Evolutionary conservation across 2,888 invertebrate genomes (phyloP).

Genomic region (Cerastis leucographa): DNA sequence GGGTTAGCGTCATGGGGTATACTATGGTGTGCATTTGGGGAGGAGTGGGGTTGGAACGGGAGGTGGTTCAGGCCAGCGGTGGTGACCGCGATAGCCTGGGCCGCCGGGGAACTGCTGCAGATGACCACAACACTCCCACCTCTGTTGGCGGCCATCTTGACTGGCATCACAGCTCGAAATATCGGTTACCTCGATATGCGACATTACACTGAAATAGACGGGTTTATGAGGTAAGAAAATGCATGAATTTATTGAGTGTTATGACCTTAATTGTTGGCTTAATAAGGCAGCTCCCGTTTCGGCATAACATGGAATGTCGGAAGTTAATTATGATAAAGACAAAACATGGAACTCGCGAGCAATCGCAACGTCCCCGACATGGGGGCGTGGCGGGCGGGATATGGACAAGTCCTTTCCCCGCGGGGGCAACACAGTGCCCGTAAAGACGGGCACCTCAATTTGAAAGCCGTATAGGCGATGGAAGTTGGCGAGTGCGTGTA

Average conservation of each 20-base stretch:
- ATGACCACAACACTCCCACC: constrained; percentile 81
- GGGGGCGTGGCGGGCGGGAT: no score
- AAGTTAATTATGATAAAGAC: neutral
- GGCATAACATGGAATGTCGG: neutral
- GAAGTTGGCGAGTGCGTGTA: no score
- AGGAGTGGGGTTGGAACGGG: constrained; percentile 82
- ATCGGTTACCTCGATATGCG: constrained; percentile 84
- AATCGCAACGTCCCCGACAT: no score
- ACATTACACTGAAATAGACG: constrained; percentile 79
- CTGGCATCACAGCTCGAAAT: constrained; percentile 83
- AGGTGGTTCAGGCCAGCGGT: constrained; percentile 79
- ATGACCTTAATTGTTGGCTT: neutral
- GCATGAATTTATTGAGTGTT: neutral
- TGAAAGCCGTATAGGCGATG: no score
- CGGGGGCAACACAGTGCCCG: no score
- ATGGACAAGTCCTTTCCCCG: no score
- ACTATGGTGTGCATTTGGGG: constrained; percentile 80
- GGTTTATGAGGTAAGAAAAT: constrained; percentile 81
- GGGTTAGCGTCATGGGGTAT: constrained; percentile 82
- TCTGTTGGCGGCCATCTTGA: constrained; percentile 81
- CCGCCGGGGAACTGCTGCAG: constrained; percentile 77
- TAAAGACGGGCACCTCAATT: no score
- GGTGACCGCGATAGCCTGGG: constrained; percentile 81
- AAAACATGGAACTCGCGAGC: no score
- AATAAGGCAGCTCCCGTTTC: neutral